Evolutionary conservation across 2,797 vertebrate genomes (phyloP).

Genomic region (Muscicapa comitata): DNA sequence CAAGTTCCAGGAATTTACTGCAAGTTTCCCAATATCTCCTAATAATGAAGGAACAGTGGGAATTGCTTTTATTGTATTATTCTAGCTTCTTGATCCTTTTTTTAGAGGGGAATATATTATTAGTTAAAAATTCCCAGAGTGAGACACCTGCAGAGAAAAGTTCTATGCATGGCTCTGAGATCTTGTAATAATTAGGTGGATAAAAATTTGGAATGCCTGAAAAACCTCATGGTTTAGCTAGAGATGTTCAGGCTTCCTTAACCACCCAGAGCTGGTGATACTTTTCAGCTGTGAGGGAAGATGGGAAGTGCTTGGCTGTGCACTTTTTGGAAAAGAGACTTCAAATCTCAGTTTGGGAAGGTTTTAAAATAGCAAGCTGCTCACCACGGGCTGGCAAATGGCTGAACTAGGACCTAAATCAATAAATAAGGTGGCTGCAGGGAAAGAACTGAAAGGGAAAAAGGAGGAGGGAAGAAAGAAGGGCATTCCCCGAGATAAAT

Average conservation of each 20-base stretch:
- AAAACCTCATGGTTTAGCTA: not conserved
- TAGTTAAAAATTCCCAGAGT: not conserved
- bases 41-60: not conserved
- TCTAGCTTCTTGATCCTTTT: not conserved
- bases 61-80: not conserved
- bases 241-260: not conserved
- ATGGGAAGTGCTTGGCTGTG: not conserved
- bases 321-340: not conserved
- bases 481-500: conserved; percentile 58
- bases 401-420: not conserved
- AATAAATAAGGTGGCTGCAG: conserved; percentile 33
- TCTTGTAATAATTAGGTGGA: not conserved
- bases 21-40: not conserved
- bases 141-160: not conserved
- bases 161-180: not conserved
- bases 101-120: not conserved
- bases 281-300: not conserved
- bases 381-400: not conserved
- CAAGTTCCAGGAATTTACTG: not conserved
- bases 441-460: conserved; percentile 4
- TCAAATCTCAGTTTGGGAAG: not conserved
- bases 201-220: not conserved
- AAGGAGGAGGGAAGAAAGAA: not conserved
- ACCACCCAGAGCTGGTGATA: not conserved
- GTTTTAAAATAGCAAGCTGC: not conserved